phyloP scores from a whole-genome alignment of 2,888 invertebrate genomes.

The Drosophila macrospina region DNA sequence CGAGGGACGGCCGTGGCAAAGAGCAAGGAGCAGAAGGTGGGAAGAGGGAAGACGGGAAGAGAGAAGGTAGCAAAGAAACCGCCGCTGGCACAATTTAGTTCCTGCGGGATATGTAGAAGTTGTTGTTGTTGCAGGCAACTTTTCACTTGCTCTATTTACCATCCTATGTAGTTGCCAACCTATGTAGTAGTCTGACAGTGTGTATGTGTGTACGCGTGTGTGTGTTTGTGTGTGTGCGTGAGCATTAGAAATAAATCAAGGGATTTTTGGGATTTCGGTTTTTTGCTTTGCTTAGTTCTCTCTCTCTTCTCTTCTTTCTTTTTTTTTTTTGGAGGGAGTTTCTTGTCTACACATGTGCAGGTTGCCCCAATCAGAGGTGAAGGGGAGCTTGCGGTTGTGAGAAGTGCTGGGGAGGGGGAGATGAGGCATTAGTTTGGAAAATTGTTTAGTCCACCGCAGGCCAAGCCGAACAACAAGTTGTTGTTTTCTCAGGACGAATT shows the following conservation, averaged over 20 bases:
- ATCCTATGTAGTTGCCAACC: constrained; percentile 29
- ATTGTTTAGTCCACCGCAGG: constrained; percentile 75
- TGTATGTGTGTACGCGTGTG: constrained; percentile 5
- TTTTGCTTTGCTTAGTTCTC: constrained; percentile 50
- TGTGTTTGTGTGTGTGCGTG: constrained; percentile 38
- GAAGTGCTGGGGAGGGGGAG: constrained; percentile 3
- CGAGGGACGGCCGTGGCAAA: constrained; percentile 1
- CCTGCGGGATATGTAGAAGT: constrained; percentile 72
- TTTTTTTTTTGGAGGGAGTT: constrained; percentile 11
- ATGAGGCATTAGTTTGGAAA: constrained; percentile 73
- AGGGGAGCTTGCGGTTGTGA: constrained; percentile 1
- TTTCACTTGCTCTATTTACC: constrained; percentile 78
- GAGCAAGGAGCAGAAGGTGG: background rate
- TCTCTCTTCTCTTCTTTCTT: constrained; percentile 8
- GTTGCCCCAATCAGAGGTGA: background rate
- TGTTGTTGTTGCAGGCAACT: constrained; percentile 46
- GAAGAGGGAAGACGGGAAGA: background rate
- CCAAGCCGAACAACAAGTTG: constrained; percentile 71
- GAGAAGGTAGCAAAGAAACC: constrained; percentile 61
- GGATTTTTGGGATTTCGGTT: constrained; percentile 79
- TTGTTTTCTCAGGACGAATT: constrained; percentile 47
- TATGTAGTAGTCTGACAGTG: background rate
- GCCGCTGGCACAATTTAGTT: constrained; percentile 79
- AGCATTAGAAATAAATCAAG: constrained; percentile 79
- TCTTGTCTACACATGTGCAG: constrained; percentile 41